These are phyloP conservation scores for Egretta garzetta DNA, from an alignment of 2,113 vertebrate genomes.

Conservation along the genomic window DNA sequence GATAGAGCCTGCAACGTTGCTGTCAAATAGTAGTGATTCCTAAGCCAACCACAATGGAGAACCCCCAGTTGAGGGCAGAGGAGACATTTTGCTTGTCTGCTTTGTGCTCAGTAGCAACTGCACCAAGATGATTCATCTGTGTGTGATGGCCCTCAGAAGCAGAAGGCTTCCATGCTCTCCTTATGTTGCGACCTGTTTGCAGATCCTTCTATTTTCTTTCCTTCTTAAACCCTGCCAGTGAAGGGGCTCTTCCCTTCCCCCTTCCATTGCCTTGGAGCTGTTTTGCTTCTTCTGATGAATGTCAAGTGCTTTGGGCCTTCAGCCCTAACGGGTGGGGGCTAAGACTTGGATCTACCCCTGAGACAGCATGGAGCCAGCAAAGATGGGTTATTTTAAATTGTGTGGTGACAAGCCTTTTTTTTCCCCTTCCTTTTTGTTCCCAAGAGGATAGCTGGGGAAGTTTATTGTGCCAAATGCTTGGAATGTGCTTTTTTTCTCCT, in stretches of 20 bases:
- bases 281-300: background rate
- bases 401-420: slow-evolving; percentile 7
- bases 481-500: slow-evolving; percentile 24
- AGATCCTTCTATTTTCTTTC: background rate
- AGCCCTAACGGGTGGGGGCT: background rate
- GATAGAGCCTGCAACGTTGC: background rate
- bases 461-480: background rate
- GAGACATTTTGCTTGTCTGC: background rate
- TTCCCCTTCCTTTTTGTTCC: background rate
- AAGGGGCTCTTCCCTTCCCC: background rate
- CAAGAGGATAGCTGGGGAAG: slow-evolving; percentile 4
- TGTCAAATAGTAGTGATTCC: background rate
- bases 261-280: background rate
- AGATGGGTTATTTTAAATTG: slow-evolving; percentile 40
- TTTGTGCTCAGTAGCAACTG: background rate
- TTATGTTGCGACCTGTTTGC: background rate
- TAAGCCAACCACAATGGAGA: background rate
- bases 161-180: background rate
- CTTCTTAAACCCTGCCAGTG: background rate
- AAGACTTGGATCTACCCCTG: slow-evolving; percentile 41
- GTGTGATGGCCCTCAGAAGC: background rate
- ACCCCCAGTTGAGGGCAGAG: background rate
- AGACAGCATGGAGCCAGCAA: slow-evolving; percentile 44
- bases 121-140: background rate
- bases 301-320: background rate